Percentiles rank a stretch among this genome's conserved stretches.
phyloP scores from a whole-genome alignment of 2,888 invertebrate genomes.

The Spatulosminthurus flaviceps region DNA sequence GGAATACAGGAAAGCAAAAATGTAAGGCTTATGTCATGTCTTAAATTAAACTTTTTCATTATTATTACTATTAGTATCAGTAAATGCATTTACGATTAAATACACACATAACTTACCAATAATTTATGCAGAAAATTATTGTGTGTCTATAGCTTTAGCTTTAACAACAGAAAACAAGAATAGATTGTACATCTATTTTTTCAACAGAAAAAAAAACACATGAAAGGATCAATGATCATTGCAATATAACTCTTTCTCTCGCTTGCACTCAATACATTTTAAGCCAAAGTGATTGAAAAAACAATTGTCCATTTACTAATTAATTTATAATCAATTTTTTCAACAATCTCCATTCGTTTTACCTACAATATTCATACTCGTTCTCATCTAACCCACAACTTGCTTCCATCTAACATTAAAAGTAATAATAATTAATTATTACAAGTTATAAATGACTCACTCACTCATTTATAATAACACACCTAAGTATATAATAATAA shows the following conservation, averaged over 20 bases:
- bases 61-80: constrained; percentile 10
- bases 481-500: no score
- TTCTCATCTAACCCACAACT: not conserved
- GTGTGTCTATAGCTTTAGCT: not conserved
- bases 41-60: constrained; percentile 31
- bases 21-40: constrained; percentile 42
- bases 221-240: not conserved
- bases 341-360: not conserved
- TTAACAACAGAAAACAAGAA: no score
- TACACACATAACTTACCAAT: not conserved
- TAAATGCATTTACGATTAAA: not conserved
- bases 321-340: not conserved
- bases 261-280: not conserved
- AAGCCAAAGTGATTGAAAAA: not conserved
- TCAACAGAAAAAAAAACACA: not conserved
- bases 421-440: constrained; percentile 5
- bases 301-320: not conserved
- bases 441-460: constrained; percentile 25
- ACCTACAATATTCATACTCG: not conserved
- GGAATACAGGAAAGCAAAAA: constrained; percentile 28
- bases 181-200: no score
- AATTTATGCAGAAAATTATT: not conserved
- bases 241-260: not conserved
- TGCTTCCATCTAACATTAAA: constrained; percentile 2
- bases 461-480: constrained; percentile 22